Evolutionary conservation across 2,113 vertebrate species (phyloP).

Genomic region (Callaeas wilsoni): DNA sequence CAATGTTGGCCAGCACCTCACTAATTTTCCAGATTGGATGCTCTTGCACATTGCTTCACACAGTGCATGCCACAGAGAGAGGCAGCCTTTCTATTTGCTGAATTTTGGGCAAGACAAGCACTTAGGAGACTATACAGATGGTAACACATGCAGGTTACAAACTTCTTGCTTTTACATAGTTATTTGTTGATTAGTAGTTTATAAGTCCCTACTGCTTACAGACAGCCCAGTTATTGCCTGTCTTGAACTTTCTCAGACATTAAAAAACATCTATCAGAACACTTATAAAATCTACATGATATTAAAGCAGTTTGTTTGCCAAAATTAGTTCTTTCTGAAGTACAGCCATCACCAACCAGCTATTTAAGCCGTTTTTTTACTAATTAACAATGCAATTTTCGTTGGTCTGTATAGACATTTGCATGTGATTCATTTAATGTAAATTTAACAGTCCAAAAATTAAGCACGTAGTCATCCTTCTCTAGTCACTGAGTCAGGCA

Average conservation of each 20-base stretch:
- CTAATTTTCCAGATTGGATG: not conserved
- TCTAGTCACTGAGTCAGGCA: not conserved
- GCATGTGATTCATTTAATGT: not conserved
- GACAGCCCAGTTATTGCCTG: not conserved
- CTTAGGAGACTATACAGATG: not conserved
- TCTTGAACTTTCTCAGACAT: not conserved
- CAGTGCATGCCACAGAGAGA: not conserved
- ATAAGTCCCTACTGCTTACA: not conserved
- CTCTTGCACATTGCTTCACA: not conserved
- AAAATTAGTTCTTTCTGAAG: slow-evolving; percentile 22
- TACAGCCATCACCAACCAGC: not conserved
- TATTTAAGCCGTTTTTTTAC: not conserved
- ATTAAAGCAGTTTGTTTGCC: not conserved
- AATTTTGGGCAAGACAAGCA: not conserved
- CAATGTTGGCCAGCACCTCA: not conserved
- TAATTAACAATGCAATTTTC: not conserved
- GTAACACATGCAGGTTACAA: not conserved
- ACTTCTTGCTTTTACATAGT: not conserved
- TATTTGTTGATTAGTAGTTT: not conserved
- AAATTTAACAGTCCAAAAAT: not conserved
- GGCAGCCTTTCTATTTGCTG: not conserved
- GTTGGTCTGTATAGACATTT: not conserved
- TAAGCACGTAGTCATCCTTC: not conserved
- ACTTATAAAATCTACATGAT: not conserved
- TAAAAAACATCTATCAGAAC: not conserved